These are phyloP conservation scores for Mormyrops attenuatus DNA, from an alignment of 2,797 vertebrate genomes.

Conservation along the genomic window DNA sequence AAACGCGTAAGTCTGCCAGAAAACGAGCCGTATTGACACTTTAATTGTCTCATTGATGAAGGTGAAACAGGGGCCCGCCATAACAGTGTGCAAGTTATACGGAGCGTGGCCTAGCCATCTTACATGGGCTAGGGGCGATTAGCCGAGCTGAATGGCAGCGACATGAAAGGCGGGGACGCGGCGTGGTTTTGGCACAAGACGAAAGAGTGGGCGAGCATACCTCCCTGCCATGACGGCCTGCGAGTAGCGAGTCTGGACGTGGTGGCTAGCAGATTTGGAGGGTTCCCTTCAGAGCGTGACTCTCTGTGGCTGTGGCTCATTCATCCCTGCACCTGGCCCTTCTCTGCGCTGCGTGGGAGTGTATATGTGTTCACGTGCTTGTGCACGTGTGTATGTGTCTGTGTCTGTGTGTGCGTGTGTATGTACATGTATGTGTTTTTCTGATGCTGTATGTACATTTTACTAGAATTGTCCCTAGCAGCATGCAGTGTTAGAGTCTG, in stretches of 20 bases:
- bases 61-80: neutral
- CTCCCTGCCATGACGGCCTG: neutral
- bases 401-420: neutral
- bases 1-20: neutral
- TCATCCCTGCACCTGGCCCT: neutral
- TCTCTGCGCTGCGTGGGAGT: neutral
- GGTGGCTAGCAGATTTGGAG: neutral
- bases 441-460: neutral
- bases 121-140: neutral
- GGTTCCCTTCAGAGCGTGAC: neutral
- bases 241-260: neutral
- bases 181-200: neutral
- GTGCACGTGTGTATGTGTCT: neutral
- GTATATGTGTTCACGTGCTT: neutral
- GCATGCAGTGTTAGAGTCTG: neutral
- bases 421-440: neutral
- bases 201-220: neutral
- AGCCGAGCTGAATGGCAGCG: neutral
- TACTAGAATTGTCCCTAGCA: neutral
- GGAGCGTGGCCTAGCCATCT: neutral
- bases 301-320: neutral
- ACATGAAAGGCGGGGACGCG: slow-evolving; percentile 6
- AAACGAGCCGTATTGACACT: slow-evolving; percentile 5
- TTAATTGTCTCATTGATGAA: slow-evolving; percentile 17
- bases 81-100: neutral